These are phyloP conservation scores for Calephelis nemesis DNA, from an alignment of 1,140 invertebrate species.

Conservation along the genomic window DNA sequence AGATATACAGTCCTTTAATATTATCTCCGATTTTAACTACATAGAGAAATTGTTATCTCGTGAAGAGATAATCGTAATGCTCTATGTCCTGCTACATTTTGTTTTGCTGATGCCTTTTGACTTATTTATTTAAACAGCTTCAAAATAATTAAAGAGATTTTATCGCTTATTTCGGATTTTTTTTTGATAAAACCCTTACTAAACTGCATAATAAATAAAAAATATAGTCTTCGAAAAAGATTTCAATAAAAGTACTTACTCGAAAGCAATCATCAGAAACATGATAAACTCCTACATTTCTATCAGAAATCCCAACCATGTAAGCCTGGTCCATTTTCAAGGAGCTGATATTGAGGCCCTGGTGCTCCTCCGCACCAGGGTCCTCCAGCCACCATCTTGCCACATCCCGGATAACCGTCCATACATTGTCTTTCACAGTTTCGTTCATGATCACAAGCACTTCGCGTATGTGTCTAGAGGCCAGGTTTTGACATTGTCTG, in stretches of 20 bases:
- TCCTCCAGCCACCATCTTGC: conserved; percentile 70
- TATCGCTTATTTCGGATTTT: too few relatives aligned
- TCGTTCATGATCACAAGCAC: conserved; percentile 54
- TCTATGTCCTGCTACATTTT: too few relatives aligned
- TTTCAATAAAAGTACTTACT: conserved; percentile 60
- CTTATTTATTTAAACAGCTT: too few relatives aligned
- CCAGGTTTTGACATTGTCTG: conserved; percentile 17
- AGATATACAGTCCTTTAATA: too few relatives aligned
- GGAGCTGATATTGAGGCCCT: conserved; percentile 64
- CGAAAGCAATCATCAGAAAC: conserved; percentile 81
- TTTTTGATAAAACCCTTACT: too few relatives aligned
- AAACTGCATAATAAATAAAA: too few relatives aligned
- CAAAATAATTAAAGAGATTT: too few relatives aligned
- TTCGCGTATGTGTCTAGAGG: not conserved
- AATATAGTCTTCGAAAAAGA: too few relatives aligned
- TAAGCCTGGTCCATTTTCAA: conserved; percentile 81
- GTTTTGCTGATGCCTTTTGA: too few relatives aligned
- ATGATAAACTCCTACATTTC: conserved; percentile 75
- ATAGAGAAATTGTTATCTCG: too few relatives aligned
- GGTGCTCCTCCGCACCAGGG: conserved; percentile 57
- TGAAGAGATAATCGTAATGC: too few relatives aligned
- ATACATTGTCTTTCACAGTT: conserved; percentile 45
- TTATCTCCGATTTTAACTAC: too few relatives aligned
- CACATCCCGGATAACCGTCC: conserved; percentile 60
- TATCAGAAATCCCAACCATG: conserved; percentile 62